Conservation (phyloP, 2,113 vertebrate species). For the Onychostruthus taczanowskii region DNA sequence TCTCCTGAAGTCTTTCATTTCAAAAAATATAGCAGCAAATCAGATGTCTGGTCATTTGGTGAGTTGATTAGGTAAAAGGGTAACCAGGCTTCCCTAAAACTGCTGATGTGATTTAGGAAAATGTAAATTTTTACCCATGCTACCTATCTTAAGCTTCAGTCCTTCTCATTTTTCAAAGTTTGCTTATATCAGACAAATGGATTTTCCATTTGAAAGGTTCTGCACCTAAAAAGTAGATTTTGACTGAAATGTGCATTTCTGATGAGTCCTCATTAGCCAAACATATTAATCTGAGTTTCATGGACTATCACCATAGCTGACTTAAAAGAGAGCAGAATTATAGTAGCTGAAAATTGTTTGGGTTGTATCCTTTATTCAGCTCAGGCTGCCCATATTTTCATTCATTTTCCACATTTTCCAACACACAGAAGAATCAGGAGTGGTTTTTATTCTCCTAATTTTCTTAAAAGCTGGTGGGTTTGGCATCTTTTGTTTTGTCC, state of each 20-base stretch:
- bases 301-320: not conserved
- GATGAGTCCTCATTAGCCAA: not conserved
- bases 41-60: constrained; percentile 93
- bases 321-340: not conserved
- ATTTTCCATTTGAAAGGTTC: not conserved
- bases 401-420: not conserved
- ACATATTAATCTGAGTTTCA: not conserved
- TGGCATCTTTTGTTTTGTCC: not conserved
- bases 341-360: not conserved
- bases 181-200: not conserved
- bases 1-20: constrained; percentile 89
- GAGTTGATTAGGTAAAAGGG: constrained; percentile 14
- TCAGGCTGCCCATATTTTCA: not conserved
- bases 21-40: constrained; percentile 89
- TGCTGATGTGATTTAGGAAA: not conserved
- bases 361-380: not conserved
- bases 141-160: not conserved
- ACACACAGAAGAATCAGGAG: not conserved
- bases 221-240: not conserved
- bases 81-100: not conserved
- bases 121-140: not conserved
- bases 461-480: not conserved
- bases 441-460: not conserved
- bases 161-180: not conserved
- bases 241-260: not conserved